Evolutionary conservation across 2,888 invertebrate species (phyloP).

Genomic region (Xiphydria camelus): DNA sequence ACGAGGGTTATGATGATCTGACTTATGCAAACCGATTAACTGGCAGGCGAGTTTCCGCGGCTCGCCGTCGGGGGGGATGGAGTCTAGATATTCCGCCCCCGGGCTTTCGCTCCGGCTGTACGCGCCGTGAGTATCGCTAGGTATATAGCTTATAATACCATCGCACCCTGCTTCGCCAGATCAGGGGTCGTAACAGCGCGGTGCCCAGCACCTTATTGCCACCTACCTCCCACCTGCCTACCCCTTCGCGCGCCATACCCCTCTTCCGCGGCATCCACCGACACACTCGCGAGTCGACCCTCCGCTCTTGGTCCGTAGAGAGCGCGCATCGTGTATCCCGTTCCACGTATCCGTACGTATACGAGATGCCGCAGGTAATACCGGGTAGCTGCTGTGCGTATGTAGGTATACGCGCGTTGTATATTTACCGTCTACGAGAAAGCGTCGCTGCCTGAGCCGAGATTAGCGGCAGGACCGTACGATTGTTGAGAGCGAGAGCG

Average conservation of each 20-base stretch:
- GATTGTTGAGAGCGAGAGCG: too few relatives aligned
- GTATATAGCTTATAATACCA: too few relatives aligned
- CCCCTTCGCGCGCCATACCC: neutral
- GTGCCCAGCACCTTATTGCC: slow-evolving; percentile 52
- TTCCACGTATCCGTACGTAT: neutral
- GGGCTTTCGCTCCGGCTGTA: too few relatives aligned
- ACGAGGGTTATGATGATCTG: neutral
- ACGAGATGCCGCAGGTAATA: too few relatives aligned
- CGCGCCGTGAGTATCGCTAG: too few relatives aligned
- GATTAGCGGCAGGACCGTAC: slow-evolving; percentile 47
- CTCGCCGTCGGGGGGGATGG: too few relatives aligned
- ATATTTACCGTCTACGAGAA: slow-evolving; percentile 38
- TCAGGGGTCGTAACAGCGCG: slow-evolving; percentile 54
- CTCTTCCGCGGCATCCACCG: neutral
- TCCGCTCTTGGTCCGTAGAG: too few relatives aligned
- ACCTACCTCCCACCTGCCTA: slow-evolving; percentile 34
- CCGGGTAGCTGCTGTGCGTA: neutral
- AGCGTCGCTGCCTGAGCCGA: slow-evolving; percentile 47
- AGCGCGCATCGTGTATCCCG: too few relatives aligned
- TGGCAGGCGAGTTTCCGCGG: neutral
- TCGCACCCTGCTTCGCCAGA: slow-evolving; percentile 41
- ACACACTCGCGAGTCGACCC: neutral
- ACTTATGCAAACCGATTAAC: neutral
- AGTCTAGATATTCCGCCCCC: too few relatives aligned
- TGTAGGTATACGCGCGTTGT: slow-evolving; percentile 11